Conservation (phyloP, 2,113 vertebrate genomes). For the Trochalopteron elliotii region DNA sequence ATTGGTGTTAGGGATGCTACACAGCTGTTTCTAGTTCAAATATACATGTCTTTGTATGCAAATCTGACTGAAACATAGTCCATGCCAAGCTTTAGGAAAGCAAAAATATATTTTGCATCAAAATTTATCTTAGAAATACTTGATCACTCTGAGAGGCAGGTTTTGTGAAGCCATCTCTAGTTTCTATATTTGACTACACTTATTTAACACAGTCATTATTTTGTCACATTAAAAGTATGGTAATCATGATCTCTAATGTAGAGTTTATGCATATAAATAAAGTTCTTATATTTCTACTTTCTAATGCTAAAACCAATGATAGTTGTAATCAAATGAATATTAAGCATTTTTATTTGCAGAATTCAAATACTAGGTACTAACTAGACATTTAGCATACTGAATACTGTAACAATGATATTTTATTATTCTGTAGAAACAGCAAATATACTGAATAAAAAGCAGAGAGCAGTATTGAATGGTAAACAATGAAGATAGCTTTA, state of each 20-base stretch:
- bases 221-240: not conserved
- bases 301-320: not conserved
- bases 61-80: not conserved
- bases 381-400: not conserved
- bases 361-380: not conserved
- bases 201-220: not conserved
- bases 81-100: not conserved
- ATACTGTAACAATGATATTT: not conserved
- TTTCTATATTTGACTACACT: not conserved
- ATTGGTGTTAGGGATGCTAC: not conserved
- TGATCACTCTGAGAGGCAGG: not conserved
- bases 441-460: slow-evolving; percentile 34
- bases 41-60: not conserved
- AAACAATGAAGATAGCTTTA: slow-evolving; percentile 22
- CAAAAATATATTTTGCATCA: not conserved
- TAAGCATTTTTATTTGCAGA: not conserved
- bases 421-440: not conserved
- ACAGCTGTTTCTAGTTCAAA: not conserved
- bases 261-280: not conserved
- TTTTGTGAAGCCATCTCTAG: not conserved
- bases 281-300: not conserved
- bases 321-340: not conserved
- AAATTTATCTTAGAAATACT: not conserved
- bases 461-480: slow-evolving; percentile 8
- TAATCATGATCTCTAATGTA: not conserved